Base-by-base conservation (phyloP, 2,888 invertebrate species). In the Agonopterix heracliana region DNA sequence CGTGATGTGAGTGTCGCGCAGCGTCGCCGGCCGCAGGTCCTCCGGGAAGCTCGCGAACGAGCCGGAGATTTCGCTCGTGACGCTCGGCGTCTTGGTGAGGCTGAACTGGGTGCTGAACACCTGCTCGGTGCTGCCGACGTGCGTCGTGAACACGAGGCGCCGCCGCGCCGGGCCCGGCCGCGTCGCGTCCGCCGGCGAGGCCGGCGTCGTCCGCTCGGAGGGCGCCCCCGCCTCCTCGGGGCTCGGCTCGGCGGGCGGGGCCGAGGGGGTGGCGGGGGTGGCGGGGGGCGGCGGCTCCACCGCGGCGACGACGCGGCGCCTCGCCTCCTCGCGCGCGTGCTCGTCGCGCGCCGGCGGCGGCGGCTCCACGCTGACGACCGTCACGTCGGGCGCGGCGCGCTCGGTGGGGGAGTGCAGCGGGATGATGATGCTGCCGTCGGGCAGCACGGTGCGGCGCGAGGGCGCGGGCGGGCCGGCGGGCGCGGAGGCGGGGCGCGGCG, bases 111-210 rank as follows among this genome's bases (percentile, higher is more conserved):
- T 91, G 61, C 91, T 90, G 69, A 93, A 93, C 44, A 93, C 88
- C 74, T 92, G 93, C 62, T 93, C 93, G 65, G 90, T 89, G 64
- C 92, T 93, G 34, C 93, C 93, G 43, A 93, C 81, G 57, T 92
- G 90, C 8, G 93, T 93, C 49, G 91, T 91, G 68, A 93, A 93
- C 47, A 92, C 83, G 44, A 93, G 76, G 44, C 92, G 83, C 38
- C 76, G 66, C 11, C 66, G 64, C 4, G 52, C 48, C 0, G 61
- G 60, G 9, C 59, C 60, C 4, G 52, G 49, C 7, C 47, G 49
- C 4, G 50, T 42, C 41, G 48, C 47, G 8, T 44, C 54, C 13
- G 44, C 26, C 5, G 48, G 42, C 9, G 46, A 35, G 34, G 17
- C 34, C 40, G 48, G 50, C 42, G 43, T 44, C 12, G 8, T 8